Base-by-base conservation (phyloP, 1,140 invertebrate genomes). In the Physella acuta region DNA sequence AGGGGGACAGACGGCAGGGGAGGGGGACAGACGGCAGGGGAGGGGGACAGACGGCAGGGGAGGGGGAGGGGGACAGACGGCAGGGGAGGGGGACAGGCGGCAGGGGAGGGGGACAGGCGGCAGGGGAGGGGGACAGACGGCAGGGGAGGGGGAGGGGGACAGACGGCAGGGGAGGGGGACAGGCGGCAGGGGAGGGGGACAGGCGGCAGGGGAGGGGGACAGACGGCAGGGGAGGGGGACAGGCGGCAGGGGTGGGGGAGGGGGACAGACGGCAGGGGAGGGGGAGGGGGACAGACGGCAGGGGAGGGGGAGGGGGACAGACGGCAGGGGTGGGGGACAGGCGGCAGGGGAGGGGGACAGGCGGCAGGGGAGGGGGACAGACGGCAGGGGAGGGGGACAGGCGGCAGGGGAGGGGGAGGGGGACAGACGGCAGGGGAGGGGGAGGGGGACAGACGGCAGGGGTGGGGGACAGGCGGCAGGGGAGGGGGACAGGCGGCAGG, bases 1-100 rank as follows among this genome's bases (percentile, higher is more conserved):
- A 49, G 44, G n/a, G n/a, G 44, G n/a, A 49, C 44, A 49, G 44
- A n/a, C 44, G n/a, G n/a, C 44, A 49, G 44, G n/a, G 44, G n/a
- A 49, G 44, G n/a, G n/a, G n/a, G n/a, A 49, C 44, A 49, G n/a
- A n/a, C n/a, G 44, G 44, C 44, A 49, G n/a, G 11, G n/a, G 44
- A 49, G n/a, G n/a, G n/a, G 44, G n/a, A 49, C 44, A 49, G 11
- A n/a, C 44, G 44, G n/a, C 44, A 49, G 44, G 44, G n/a, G 44
- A 49, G 44, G 44, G n/a, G n/a, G n/a, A n/a, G n/a, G n/a, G n/a
- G n/a, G n/a, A n/a, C n/a, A n/a, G n/a, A n/a, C n/a, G n/a, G n/a
- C 44, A 49, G 44, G 44, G 11, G n/a, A 49, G 11, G n/a, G 44
- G n/a, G 44, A 49, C 11, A 49, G n/a, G n/a, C 44, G 44, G 44